These are phyloP conservation scores for Micrasema longulum DNA, from an alignment of 1,140 invertebrate genomes.

Conservation along the genomic window DNA sequence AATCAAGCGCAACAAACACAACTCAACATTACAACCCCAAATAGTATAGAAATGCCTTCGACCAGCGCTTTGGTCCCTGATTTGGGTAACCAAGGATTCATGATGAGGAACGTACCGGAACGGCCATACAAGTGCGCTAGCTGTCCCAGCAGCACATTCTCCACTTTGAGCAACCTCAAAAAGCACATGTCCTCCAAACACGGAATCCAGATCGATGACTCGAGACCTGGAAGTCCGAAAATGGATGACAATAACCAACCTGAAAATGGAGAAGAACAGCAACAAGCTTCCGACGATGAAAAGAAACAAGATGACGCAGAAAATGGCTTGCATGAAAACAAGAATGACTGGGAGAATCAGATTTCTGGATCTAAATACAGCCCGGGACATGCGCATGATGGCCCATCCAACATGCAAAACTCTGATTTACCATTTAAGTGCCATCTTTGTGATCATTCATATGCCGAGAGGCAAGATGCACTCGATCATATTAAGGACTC, in stretches of 20 bases:
- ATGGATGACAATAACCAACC: constrained; percentile 25
- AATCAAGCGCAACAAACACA: constrained; percentile 64
- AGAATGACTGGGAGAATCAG: constrained; percentile 57
- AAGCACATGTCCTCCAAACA: constrained; percentile 83
- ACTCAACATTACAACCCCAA: constrained; percentile 59
- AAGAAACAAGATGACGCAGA: constrained; percentile 33
- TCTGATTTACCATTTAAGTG: constrained; percentile 89
- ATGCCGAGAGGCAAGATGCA: constrained; percentile 80
- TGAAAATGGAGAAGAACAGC: constrained; percentile 58
- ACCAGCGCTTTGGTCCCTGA: constrained; percentile 56
- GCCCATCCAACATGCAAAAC: constrained; percentile 47
- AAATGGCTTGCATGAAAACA: constrained; percentile 22
- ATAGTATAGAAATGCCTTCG: constrained; percentile 59
- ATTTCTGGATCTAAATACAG: constrained; percentile 47
- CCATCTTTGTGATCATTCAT: constrained; percentile 91
- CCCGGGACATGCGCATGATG: constrained; percentile 46
- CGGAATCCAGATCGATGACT: constrained; percentile 62
- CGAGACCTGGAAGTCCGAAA: constrained; percentile 59
- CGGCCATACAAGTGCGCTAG: constrained; percentile 86
- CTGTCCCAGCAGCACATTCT: constrained; percentile 88
- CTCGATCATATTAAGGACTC: constrained; percentile 82
- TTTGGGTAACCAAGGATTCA: constrained; percentile 63
- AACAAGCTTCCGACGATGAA: constrained; percentile 56
- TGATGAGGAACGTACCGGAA: constrained; percentile 80
- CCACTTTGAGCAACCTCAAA: constrained; percentile 82